Conservation (phyloP, 2,888 invertebrate species). For the Polydrusus pterygomalis region DNA sequence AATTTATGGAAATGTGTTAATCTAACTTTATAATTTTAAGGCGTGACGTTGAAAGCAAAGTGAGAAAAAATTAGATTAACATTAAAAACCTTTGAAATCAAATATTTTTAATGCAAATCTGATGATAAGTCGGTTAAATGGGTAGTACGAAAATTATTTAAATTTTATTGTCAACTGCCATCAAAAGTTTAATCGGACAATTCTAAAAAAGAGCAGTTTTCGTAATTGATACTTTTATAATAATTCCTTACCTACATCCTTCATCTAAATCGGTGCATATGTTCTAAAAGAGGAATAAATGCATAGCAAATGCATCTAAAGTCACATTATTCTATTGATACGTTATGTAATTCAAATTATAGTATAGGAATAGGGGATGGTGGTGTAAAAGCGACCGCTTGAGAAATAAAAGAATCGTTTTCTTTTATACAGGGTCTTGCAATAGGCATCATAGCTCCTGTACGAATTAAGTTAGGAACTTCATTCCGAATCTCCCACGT, state of each 20-base stretch:
- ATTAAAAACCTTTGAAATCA: slow-evolving; percentile 2
- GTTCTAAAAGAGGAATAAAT: slow-evolving; percentile 65
- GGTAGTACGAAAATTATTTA: slow-evolving; percentile 20
- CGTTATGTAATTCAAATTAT: slow-evolving; percentile 64
- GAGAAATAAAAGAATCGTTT: too few relatives aligned
- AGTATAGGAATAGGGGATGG: slow-evolving; percentile 59
- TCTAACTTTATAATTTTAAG: slow-evolving; percentile 15
- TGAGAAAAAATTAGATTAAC: slow-evolving; percentile 1
- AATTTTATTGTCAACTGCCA: slow-evolving; percentile 14
- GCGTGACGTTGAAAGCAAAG: slow-evolving; percentile 11
- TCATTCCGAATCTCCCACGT: too few relatives aligned
- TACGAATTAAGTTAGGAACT: too few relatives aligned
- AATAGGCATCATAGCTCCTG: too few relatives aligned
- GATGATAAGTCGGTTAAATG: slow-evolving; percentile 19
- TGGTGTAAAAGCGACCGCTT: too few relatives aligned
- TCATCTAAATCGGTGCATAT: slow-evolving; percentile 60
- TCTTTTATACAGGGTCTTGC: too few relatives aligned
- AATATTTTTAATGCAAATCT: slow-evolving; percentile 17
- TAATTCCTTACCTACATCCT: slow-evolving; percentile 38
- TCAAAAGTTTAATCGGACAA: slow-evolving; percentile 12
- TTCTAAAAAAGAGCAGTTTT: slow-evolving; percentile 37
- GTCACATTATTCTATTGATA: slow-evolving; percentile 63
- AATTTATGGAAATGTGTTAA: slow-evolving; percentile 8
- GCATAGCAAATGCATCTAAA: slow-evolving; percentile 66
- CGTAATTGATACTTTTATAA: slow-evolving; percentile 62